Conservation (phyloP, 2,888 invertebrate species). For the Cinara cedri region DNA sequence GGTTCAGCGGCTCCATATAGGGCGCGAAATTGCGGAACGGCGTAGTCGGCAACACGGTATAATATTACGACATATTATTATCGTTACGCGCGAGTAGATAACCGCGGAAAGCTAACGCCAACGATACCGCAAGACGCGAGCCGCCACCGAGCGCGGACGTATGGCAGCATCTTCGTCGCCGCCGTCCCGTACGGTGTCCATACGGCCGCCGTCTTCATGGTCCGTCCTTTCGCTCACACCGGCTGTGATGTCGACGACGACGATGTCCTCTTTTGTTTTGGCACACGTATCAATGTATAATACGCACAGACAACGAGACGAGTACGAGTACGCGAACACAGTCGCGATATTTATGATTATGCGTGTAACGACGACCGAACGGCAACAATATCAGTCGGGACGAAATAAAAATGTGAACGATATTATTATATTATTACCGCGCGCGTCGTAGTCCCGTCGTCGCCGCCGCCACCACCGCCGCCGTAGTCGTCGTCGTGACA, state of each 20-base stretch:
- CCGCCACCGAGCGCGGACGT: neutral
- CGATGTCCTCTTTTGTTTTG: neutral
- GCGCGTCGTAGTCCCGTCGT: neutral
- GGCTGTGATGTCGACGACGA: neutral
- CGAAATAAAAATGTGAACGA: slow-evolving; percentile 7
- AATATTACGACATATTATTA: neutral
- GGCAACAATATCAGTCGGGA: slow-evolving; percentile 62
- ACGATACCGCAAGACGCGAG: neutral
- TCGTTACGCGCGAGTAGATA: neutral
- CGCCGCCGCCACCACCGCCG: slow-evolving; percentile 41
- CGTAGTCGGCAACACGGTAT: neutral
- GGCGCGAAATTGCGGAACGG: neutral
- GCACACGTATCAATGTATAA: neutral
- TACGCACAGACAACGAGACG: neutral
- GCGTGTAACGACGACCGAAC: neutral
- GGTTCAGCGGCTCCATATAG: slow-evolving; percentile 66
- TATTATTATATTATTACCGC: slow-evolving; percentile 12
- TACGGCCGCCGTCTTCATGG: neutral
- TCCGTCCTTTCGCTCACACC: neutral
- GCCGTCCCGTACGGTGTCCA: neutral
- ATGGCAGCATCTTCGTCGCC: neutral
- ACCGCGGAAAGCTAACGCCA: neutral
- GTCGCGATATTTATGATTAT: neutral
- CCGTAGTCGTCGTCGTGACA: slow-evolving; percentile 46
- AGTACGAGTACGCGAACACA: neutral